Evolutionary conservation across 2,888 invertebrate genomes (phyloP).

Genomic region (Podabrus alpinus): DNA sequence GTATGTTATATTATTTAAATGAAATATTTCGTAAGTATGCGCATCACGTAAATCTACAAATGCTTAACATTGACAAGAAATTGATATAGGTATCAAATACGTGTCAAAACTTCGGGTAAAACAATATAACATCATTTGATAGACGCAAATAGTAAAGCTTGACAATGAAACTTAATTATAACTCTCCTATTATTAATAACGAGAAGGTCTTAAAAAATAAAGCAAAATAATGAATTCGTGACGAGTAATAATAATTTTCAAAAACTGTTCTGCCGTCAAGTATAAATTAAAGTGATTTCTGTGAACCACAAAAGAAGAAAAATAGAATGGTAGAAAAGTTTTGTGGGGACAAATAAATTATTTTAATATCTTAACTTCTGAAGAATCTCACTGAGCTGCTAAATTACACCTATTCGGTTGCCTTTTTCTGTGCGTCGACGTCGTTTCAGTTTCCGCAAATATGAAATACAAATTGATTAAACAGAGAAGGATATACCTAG

Average conservation of each 20-base stretch:
- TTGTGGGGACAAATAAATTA: slow-evolving; percentile 29
- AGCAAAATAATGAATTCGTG: background rate
- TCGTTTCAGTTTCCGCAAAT: background rate
- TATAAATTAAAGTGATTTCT: slow-evolving; percentile 10
- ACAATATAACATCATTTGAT: background rate
- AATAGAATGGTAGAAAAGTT: slow-evolving; percentile 11
- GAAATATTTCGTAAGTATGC: background rate
- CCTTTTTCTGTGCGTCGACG: background rate
- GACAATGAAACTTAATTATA: background rate
- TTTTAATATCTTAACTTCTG: slow-evolving; percentile 32
- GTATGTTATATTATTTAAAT: background rate
- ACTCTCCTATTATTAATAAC: background rate
- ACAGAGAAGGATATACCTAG: background rate
- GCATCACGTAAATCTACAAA: background rate
- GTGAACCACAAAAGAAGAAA: slow-evolving; percentile 8
- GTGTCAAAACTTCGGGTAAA: background rate
- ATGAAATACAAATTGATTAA: background rate
- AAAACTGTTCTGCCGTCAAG: background rate
- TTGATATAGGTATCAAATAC: background rate
- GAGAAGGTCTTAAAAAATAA: background rate
- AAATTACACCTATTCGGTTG: slow-evolving; percentile 15
- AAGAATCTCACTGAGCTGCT: slow-evolving; percentile 23
- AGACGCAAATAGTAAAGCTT: background rate
- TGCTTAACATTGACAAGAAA: background rate
- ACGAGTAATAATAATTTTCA: background rate